Percentiles rank a stretch among this genome's conserved stretches.
Conservation (phyloP, 2,888 invertebrate genomes). For the Bombylius major region DNA sequence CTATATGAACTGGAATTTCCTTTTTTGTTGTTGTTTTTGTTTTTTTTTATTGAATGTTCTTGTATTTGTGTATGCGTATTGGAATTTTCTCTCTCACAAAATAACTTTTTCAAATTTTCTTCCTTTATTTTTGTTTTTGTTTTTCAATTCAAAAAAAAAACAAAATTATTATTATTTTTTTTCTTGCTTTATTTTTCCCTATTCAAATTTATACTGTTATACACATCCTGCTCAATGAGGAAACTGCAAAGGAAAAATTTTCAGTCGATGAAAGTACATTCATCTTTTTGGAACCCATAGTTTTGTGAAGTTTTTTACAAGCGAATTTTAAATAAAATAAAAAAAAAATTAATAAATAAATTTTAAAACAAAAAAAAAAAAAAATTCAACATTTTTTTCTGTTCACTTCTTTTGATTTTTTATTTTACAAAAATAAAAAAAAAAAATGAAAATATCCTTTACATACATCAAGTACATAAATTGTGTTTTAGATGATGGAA, state of each 20-base stretch:
- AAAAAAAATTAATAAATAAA: too few species aligned
- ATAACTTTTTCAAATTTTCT: not conserved
- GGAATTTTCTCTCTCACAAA: slow-evolving; percentile 6
- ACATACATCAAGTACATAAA: too few species aligned
- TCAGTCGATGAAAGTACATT: slow-evolving; percentile 31
- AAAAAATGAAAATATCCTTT: too few species aligned
- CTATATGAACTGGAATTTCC: not conserved
- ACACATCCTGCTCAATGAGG: slow-evolving; percentile 1
- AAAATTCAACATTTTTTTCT: too few species aligned
- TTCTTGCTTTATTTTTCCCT: not conserved
- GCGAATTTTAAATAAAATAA: not conserved
- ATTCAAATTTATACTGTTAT: not conserved
- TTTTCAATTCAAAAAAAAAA: not conserved
- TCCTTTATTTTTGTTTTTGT: not conserved
- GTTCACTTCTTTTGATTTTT: too few species aligned
- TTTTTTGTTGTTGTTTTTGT: not conserved
- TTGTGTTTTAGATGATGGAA: too few species aligned
- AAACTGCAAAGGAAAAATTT: slow-evolving; percentile 20
- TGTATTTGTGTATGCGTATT: not conserved
- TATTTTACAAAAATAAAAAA: too few species aligned
- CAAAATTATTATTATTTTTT: not conserved
- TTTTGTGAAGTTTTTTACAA: not conserved
- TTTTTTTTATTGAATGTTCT: not conserved
- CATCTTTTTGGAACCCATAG: slow-evolving; percentile 16
- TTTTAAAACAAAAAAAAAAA: too few species aligned